These are phyloP conservation scores for Hozukius guyotensis DNA, from an alignment of 2,797 vertebrate genomes.

Conservation along the genomic window DNA sequence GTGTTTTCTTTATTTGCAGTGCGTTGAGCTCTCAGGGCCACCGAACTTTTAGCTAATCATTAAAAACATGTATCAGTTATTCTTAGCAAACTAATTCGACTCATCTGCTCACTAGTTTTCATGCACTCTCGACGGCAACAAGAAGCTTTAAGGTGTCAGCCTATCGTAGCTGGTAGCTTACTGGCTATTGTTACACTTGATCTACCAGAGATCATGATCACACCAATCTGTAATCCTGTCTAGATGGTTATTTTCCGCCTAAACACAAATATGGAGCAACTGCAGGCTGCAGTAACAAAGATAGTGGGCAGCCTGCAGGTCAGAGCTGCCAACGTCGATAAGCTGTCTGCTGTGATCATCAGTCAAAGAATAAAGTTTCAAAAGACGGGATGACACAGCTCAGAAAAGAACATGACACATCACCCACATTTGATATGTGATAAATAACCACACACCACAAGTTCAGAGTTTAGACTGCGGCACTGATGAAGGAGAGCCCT, in stretches of 20 bases:
- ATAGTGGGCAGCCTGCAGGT: background rate
- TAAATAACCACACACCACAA: constrained; percentile 14
- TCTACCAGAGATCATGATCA: background rate
- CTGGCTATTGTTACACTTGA: background rate
- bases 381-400: constrained; percentile 24
- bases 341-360: constrained; percentile 4
- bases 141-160: background rate
- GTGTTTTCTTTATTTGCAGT: background rate
- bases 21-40: background rate
- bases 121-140: background rate
- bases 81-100: background rate
- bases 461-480: constrained; percentile 26
- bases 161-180: background rate
- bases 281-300: background rate
- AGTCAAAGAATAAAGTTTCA: constrained; percentile 52
- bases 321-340: background rate
- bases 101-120: background rate
- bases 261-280: background rate
- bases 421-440: constrained; percentile 29
- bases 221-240: background rate
- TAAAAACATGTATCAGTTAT: too few relatives aligned
- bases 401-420: constrained; percentile 44
- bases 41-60: background rate
- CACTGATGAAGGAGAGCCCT: constrained; percentile 17
- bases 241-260: background rate